phyloP scores from a whole-genome alignment of 2,888 invertebrate genomes.

The Drosophila melanosoma region DNA sequence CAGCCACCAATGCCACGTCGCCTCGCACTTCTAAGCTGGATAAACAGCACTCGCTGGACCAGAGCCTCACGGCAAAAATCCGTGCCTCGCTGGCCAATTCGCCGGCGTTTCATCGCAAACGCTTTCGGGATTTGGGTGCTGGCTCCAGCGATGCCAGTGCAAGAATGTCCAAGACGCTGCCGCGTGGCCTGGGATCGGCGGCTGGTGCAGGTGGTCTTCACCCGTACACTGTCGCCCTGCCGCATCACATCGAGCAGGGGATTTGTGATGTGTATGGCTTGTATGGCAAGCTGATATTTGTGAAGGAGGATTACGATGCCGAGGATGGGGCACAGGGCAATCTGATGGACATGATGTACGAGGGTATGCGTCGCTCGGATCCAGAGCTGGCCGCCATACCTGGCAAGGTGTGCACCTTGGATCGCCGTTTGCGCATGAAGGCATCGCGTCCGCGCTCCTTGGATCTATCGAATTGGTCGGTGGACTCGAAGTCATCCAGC shows the following conservation, averaged over 20 bases:
- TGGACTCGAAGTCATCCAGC: constrained; percentile 93
- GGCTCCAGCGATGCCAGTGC: constrained; percentile 84
- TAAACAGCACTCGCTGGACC: constrained; percentile 87
- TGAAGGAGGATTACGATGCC: constrained; percentile 89
- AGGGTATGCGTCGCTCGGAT: constrained; percentile 91
- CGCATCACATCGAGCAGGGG: constrained; percentile 87
- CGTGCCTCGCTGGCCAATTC: constrained; percentile 88
- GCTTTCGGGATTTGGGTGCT: constrained; percentile 84
- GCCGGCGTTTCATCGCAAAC: constrained; percentile 87
- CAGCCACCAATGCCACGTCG: constrained; percentile 45
- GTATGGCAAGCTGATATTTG: constrained; percentile 95
- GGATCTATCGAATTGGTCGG: constrained; percentile 95
- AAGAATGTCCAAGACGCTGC: constrained; percentile 91
- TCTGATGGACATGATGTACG: constrained; percentile 87
- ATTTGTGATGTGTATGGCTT: constrained; percentile 95
- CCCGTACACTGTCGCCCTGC: constrained; percentile 86
- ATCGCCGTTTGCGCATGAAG: constrained; percentile 92
- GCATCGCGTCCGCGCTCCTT: constrained; percentile 92
- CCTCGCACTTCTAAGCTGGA: constrained; percentile 87
- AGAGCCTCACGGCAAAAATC: constrained; percentile 87
- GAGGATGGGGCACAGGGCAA: constrained; percentile 90
- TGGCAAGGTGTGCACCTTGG: constrained; percentile 92
- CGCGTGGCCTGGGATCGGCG: constrained; percentile 87
- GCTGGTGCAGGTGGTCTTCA: constrained; percentile 78
- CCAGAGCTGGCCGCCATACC: constrained; percentile 94